These are phyloP conservation scores for Neoitamus cyanurus DNA, from an alignment of 2,888 invertebrate species.

Conservation along the genomic window DNA sequence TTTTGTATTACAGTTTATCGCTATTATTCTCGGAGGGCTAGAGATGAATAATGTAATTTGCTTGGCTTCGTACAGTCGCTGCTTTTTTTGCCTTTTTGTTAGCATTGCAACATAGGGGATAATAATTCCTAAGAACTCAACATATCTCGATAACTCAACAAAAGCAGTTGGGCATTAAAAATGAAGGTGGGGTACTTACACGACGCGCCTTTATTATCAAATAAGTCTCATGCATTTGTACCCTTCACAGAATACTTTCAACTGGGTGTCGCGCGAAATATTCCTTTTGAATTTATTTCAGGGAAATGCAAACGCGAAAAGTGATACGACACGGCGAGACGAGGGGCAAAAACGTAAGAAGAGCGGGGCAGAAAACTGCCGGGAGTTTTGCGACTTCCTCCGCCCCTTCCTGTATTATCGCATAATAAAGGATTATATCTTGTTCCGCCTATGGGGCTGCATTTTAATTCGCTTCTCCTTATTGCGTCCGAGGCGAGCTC, in stretches of 20 bases:
- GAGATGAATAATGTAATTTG: no score
- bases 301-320: background rate
- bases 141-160: no score
- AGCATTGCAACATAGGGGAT: no score
- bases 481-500: background rate
- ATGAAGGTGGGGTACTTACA: background rate
- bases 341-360: background rate
- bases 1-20: no score
- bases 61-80: no score
- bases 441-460: constrained; percentile 20
- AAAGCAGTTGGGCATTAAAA: no score
- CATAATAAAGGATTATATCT: constrained; percentile 10
- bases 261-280: background rate
- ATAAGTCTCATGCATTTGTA: background rate
- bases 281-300: background rate
- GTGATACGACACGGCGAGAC: background rate
- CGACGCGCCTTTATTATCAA: background rate
- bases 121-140: no score
- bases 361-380: background rate
- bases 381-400: background rate
- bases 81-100: no score
- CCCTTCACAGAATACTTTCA: background rate
- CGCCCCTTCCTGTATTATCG: background rate
- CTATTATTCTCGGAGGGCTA: no score
- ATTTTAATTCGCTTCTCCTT: background rate